These are phyloP conservation scores for Varanus salvator DNA, from an alignment of 2,113 vertebrate species.

Conservation along the genomic window DNA sequence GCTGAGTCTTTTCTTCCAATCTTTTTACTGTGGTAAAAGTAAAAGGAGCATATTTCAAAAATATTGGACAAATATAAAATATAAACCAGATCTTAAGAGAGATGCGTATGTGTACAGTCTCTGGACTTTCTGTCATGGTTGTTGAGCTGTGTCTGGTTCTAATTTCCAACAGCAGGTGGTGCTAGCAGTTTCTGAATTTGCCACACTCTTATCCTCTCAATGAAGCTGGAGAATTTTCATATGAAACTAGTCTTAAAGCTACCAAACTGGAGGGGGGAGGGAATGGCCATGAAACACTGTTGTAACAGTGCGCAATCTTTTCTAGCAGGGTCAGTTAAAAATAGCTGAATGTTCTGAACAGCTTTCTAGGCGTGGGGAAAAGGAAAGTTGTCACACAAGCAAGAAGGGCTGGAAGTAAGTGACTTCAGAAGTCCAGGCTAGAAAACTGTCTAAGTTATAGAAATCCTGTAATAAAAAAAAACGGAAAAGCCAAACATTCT, in stretches of 20 bases:
- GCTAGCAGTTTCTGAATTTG: slow-evolving; percentile 58
- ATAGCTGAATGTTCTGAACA: not conserved
- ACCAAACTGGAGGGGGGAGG: slow-evolving; percentile 1
- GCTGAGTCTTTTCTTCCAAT: not conserved
- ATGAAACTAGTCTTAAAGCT: slow-evolving; percentile 22
- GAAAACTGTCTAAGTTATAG: too few relatives aligned
- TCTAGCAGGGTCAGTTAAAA: not conserved
- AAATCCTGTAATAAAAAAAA: too few relatives aligned
- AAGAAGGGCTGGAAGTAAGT: not conserved
- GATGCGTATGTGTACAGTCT: not conserved
- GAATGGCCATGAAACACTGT: not conserved
- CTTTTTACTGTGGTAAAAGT: not conserved
- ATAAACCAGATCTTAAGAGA: not conserved
- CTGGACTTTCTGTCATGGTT: not conserved
- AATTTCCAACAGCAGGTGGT: slow-evolving; percentile 64
- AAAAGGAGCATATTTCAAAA: too few relatives aligned
- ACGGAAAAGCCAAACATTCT: not conserved
- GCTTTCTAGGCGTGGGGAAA: not conserved
- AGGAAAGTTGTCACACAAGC: not conserved
- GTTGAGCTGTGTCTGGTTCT: not conserved
- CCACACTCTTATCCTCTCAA: slow-evolving; percentile 12
- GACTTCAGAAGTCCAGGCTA: not conserved
- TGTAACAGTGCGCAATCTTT: not conserved
- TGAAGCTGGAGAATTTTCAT: not conserved
- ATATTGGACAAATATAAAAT: not conserved